Base-by-base conservation (phyloP, 1,140 invertebrate species). In the Rhagoletis pomonella region DNA sequence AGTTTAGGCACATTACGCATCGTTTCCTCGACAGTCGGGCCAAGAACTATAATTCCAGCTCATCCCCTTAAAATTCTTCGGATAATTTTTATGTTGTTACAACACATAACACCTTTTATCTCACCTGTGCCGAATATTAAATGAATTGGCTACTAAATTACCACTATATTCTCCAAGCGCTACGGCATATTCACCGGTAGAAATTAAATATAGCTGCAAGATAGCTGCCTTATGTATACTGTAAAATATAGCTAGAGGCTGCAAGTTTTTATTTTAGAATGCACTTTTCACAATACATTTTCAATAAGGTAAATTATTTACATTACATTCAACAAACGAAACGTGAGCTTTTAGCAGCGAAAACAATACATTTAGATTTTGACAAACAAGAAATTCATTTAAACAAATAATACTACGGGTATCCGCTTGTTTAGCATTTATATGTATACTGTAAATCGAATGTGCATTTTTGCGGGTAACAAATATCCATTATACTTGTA, bases 341-440 rank as follows among this genome's bases (percentile, higher is more conserved):
- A 47, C 29, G 73, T 55, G 12, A 81, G 73, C 47, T 81, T 4
- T 81, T 55, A 55, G 47, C 19, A 81, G 73, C 73, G 73, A 81
- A 55, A 55, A 81, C 44, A 81, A 81, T 81, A 81, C 47, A 81
- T 81, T 81, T 81, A 81, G 73, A 81, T 55, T 81, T 81, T 81
- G 73, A 81, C 73, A 81, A 81, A 81, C 73, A 81, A 81, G 73
- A 81, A 81, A 14, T 81, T 81, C 73, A 81, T 5, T 55, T 81
- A 58, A 47, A 81, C 73, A 81, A 77, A 81, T 81, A 81, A 81
- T 81, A 81, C 73, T 81, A 81, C 73, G n/a, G 73, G 73, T 81
- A 81, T 19, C 73, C 73, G 44, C 73, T 17, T 9, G 12, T 19
- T 58, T 81, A 9, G 44, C 42, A 55, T 14, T 4, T 81, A 17